Evolutionary conservation across 2,888 invertebrate species (phyloP).

Genomic region (Mythimna ferrago): DNA sequence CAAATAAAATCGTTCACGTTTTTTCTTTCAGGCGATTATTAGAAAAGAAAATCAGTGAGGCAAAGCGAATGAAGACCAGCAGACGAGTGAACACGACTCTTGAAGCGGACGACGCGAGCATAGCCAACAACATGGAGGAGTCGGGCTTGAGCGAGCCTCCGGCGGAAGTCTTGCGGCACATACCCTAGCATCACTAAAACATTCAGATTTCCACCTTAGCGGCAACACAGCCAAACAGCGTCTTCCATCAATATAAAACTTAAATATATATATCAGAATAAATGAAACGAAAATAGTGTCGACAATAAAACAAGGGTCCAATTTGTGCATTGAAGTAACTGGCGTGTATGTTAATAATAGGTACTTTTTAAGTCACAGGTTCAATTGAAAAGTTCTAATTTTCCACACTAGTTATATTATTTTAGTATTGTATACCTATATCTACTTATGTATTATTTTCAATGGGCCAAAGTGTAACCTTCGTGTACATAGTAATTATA

Average conservation of each 20-base stretch:
- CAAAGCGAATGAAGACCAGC: slow-evolving; percentile 78
- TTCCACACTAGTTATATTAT: neutral
- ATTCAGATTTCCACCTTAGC: neutral
- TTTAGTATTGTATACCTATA: neutral
- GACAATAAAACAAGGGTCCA: neutral
- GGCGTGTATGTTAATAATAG: neutral
- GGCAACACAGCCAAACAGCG: neutral
- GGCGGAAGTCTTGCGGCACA: slow-evolving; percentile 74
- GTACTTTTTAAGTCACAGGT: slow-evolving; percentile 3
- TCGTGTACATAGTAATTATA: slow-evolving; percentile 60
- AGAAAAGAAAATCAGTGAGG: slow-evolving; percentile 82
- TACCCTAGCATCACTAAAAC: slow-evolving; percentile 73
- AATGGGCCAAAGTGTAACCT: slow-evolving; percentile 53
- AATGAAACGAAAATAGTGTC: neutral
- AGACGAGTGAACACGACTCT: slow-evolving; percentile 73
- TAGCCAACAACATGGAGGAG: slow-evolving; percentile 85
- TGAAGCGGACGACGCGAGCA: slow-evolving; percentile 78
- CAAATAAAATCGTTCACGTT: slow-evolving; percentile 3
- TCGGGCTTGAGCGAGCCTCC: slow-evolving; percentile 80
- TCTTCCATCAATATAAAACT: slow-evolving; percentile 14
- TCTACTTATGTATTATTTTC: slow-evolving; percentile 24
- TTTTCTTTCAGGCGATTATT: slow-evolving; percentile 84
- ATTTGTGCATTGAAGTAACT: slow-evolving; percentile 6
- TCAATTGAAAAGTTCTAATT: slow-evolving; percentile 2
- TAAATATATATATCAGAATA: slow-evolving; percentile 2